Conservation (phyloP, 2,888 invertebrate genomes). For the Pyrochroa serraticornis region DNA sequence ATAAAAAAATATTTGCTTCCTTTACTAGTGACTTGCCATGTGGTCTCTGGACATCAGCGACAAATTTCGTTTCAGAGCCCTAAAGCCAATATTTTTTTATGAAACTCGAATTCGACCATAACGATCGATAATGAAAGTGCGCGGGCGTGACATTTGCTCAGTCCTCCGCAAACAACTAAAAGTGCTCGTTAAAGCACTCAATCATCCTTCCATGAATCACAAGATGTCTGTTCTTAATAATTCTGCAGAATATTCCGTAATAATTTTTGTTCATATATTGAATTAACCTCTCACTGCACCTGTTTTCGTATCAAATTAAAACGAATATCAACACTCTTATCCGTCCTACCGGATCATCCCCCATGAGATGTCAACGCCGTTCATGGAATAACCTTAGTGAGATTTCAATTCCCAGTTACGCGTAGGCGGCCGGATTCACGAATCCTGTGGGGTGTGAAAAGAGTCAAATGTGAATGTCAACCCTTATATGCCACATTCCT, state of each 20-base stretch:
- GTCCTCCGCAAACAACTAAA: conserved; percentile 27
- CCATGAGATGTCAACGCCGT: conserved; percentile 23
- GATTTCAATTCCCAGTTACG: conserved; percentile 28
- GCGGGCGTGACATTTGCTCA: conserved; percentile 24
- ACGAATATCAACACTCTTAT: conserved; percentile 5
- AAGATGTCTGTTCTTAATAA: too few species aligned
- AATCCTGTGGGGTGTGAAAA: conserved; percentile 38
- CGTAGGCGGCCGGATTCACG: conserved; percentile 28
- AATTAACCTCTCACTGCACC: too few species aligned
- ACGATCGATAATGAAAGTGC: conserved; percentile 14
- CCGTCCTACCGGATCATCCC: conserved; percentile 14
- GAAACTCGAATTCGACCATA: too few species aligned
- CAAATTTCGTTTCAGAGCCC: too few species aligned
- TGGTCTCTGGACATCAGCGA: too few species aligned
- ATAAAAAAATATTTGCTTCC: too few species aligned
- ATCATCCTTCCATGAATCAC: conserved; percentile 8
- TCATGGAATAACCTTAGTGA: conserved; percentile 31
- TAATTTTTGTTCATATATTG: too few species aligned
- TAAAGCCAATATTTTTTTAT: too few species aligned
- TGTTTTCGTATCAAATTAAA: too few species aligned
- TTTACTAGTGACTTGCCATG: too few species aligned
- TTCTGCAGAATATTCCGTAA: too few species aligned
- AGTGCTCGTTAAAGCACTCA: conserved; percentile 18
- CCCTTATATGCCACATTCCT: conserved; percentile 32
- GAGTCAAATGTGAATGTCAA: conserved; percentile 39